Evolutionary conservation across 2,113 vertebrate genomes (phyloP), one percentile per base, ranked within the genome.

Genomic region (Heloderma charlesbogerti): DNA sequence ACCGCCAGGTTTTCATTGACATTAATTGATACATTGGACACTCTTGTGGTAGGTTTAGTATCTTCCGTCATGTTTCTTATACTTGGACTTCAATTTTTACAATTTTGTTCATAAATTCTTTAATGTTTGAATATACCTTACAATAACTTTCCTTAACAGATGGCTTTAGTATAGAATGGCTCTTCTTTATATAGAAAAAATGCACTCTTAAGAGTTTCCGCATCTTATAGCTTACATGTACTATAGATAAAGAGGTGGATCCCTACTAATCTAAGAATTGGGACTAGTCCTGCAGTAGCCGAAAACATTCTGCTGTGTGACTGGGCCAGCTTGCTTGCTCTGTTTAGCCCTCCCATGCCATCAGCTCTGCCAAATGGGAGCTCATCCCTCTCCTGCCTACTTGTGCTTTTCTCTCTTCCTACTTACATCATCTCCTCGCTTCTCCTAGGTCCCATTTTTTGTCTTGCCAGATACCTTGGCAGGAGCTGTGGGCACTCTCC

Each of bases 1-100:
- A 29, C 51, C 22, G 77, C 2, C 86, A 99, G 99, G 95, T 99
- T 99, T 97, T 99, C 99, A 27, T 96, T 99, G 95, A 99, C 99
- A 34, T 97, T 99, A 92, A 99, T 99, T 84, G 99, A 99, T 97
- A 99, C 99, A 67, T 97, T 99, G 97, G 99, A 99, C 95, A 99
- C 99, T 94, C 98, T 99, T 93, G 98, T 98, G 98, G 99, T 99
- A 96, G 96, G 98, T 98, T 93, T 87, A 34, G 91, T 92, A 89
- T 90, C 29, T 93, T 93, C 86, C 94, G 71, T 2, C 54, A 81
- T 93, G 91, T 92, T 88, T 69, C 4, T 71, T 48, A 37, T 37
- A 20, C 8, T 40, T 51, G 6, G 10, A 3, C 6, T 84, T 84
- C 67, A 16, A 54, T 13, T 91, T 89, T 89, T 0, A 2, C 63